Base-by-base conservation (phyloP, 1,140 invertebrate species). In the Polyergus mexicanus region DNA sequence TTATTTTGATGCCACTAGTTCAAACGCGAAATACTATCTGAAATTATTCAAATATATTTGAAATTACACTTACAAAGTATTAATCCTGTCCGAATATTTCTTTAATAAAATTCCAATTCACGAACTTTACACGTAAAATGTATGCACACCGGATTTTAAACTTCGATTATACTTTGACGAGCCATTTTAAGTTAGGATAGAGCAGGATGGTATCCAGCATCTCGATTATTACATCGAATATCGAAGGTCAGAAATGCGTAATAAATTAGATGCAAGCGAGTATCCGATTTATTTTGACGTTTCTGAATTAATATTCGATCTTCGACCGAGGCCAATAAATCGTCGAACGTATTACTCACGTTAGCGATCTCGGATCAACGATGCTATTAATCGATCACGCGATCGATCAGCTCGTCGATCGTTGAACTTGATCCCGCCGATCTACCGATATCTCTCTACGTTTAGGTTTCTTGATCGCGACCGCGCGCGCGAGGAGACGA, bases 401-500 rank as follows among this genome's bases (percentile, higher is more conserved):
- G 22, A 80, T 68, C 32, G 38, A 63, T 77, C 56, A n/a, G 22
- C 38, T 63, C 38, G 38, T 5, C 58, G 35, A 51, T 51, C 47
- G 47, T 28, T 28, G 28, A 71, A 35, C 68, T 71, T 71, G 47
- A 72, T n/a, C 19, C 28, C 16, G 19, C 16, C 19, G 54, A 19
- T 47, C 47, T 38, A 72, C 44, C 19, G 47, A 13, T 51, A 51
- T 51, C 16, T 51, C 13, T 47, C 11, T 65, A 80, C 5, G 54
- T 62, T 75, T 69, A 13, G 58, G 38, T 32, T 71, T 65, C 78
- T 47, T 84, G 76, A 85, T 84, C 83, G 86, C 85, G 75, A 69
- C 86, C 85, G 78, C 83, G 66, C 88, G 85, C 88, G 85, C 62
- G 78, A 88, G 74, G 47, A 90, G 88, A 90, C 86, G 91, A 35